Percentiles rank a stretch among this genome's conserved stretches.
Conservation (phyloP, 2,797 vertebrate species). For the Cynopterus sphinx region DNA sequence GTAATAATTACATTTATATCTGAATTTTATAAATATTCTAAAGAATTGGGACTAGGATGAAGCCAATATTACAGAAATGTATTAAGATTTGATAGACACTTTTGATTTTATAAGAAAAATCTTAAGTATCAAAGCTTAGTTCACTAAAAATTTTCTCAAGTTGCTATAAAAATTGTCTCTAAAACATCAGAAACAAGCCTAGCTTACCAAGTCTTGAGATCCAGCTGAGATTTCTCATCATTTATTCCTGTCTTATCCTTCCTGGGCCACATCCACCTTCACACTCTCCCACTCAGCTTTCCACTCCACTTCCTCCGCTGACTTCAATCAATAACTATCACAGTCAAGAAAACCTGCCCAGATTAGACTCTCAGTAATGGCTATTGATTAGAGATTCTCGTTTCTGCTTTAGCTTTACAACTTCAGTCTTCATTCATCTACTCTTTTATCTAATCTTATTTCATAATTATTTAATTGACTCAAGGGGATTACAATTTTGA, state of each 20-base stretch:
- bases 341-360: not conserved
- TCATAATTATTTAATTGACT: not conserved
- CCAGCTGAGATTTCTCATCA: not conserved
- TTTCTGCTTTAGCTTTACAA: not conserved
- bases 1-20: not conserved
- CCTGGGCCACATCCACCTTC: not conserved
- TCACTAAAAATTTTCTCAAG: not conserved
- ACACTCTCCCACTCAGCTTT: not conserved
- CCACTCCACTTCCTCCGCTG: not conserved
- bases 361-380: not conserved
- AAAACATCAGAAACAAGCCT: constrained; percentile 7
- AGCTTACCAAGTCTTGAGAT: not conserved
- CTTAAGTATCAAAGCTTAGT: not conserved
- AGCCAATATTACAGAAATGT: not conserved
- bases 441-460: not conserved
- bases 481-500: not conserved
- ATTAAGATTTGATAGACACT: not conserved
- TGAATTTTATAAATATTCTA: constrained; percentile 20
- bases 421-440: not conserved
- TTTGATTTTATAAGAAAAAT: constrained; percentile 31
- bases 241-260: not conserved
- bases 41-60: not conserved
- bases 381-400: not conserved
- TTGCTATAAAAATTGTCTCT: not conserved
- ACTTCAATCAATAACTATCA: not conserved